Evolutionary conservation across 2,113 vertebrate genomes (phyloP).

Genomic region (Paracanthobrama guichenoti): DNA sequence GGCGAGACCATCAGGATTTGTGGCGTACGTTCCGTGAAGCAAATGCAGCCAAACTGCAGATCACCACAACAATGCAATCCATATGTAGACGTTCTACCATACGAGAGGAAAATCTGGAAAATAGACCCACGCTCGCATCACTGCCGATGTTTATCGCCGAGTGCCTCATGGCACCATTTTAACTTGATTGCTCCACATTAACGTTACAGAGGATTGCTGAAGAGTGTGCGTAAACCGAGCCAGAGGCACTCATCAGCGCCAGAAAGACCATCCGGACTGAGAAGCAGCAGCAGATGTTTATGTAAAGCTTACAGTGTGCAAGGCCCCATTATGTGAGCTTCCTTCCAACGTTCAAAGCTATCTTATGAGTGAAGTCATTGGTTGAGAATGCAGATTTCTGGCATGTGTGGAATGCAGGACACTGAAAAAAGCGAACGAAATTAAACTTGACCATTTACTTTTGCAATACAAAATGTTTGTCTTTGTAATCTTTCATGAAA

Average conservation of each 20-base stretch:
- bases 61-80: constrained; percentile 31
- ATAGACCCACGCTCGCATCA: constrained; percentile 9
- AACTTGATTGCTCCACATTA: constrained; percentile 40
- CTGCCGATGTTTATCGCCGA: constrained; percentile 6
- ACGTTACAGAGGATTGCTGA: constrained; percentile 15
- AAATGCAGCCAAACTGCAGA: not conserved
- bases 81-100: constrained; percentile 14
- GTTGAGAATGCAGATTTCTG: constrained; percentile 31
- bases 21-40: not conserved
- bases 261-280: constrained; percentile 27
- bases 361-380: constrained; percentile 20
- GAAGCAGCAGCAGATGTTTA: constrained; percentile 69
- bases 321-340: constrained; percentile 26
- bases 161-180: constrained; percentile 27
- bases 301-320: constrained; percentile 35
- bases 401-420: constrained; percentile 31
- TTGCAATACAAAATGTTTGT: not conserved
- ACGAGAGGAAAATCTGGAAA: not conserved
- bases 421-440: not conserved
- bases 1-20: constrained; percentile 24
- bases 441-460: not conserved
- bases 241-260: constrained; percentile 17
- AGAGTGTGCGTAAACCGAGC: constrained; percentile 14
- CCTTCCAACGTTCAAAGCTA: constrained; percentile 30
- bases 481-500: not conserved